Conservation (phyloP, 2,113 vertebrate genomes). For the Numenius arquata region DNA sequence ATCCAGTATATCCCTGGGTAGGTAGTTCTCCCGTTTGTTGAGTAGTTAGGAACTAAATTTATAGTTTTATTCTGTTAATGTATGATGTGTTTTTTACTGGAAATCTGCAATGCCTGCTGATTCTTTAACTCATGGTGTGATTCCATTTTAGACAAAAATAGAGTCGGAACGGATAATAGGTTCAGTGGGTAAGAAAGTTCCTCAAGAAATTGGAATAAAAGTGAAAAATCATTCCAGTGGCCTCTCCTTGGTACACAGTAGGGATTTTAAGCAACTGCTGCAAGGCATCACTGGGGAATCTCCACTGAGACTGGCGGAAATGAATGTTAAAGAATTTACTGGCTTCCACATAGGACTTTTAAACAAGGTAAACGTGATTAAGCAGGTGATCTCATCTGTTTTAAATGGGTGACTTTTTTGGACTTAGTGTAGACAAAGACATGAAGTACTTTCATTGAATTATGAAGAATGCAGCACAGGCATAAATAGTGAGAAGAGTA, state of each 20-base stretch:
- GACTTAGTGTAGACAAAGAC: background rate
- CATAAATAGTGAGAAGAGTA: background rate
- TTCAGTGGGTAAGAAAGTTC: conserved; percentile 89
- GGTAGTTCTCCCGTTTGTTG: conserved; percentile 48
- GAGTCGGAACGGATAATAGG: conserved; percentile 87
- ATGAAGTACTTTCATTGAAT: background rate
- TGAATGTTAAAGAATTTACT: conserved; percentile 85
- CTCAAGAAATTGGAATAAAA: conserved; percentile 84
- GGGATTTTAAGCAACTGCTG: conserved; percentile 83
- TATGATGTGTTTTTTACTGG: conserved; percentile 53
- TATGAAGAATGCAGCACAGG: background rate
- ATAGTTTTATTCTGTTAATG: conserved; percentile 33
- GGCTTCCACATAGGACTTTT: conserved; percentile 86
- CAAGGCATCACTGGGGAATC: conserved; percentile 82
- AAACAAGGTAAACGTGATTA: conserved; percentile 79
- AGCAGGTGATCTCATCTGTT: background rate
- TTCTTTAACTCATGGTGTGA: conserved; percentile 66
- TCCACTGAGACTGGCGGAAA: conserved; percentile 75
- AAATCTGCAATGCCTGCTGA: conserved; percentile 15
- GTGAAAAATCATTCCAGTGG: conserved; percentile 87
- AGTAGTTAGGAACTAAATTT: conserved; percentile 34
- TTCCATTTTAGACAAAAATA: conserved; percentile 83
- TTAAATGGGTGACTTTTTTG: background rate
- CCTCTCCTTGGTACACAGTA: conserved; percentile 76
- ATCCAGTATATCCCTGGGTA: conserved; percentile 8